phyloP scores from a whole-genome alignment of 2,888 invertebrate species.

The Heliconius hortense region DNA sequence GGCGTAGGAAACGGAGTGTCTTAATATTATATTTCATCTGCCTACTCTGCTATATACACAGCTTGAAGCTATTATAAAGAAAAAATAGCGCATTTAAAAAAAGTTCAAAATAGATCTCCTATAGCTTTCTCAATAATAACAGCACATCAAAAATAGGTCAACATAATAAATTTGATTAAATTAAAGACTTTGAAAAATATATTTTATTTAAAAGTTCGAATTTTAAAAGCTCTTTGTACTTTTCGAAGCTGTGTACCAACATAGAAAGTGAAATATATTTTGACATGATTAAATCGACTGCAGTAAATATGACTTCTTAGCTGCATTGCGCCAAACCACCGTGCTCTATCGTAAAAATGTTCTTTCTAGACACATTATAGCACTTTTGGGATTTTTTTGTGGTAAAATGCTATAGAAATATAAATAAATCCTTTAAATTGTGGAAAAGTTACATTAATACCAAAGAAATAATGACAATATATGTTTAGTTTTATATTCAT shows the following conservation, averaged over 20 bases:
- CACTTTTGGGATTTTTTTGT: not conserved
- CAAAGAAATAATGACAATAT: not conserved
- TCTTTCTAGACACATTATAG: not conserved
- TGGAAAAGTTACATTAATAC: not conserved
- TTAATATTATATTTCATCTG: not conserved
- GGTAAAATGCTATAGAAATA: not conserved
- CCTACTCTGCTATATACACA: not conserved
- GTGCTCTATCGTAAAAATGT: conserved; percentile 7
- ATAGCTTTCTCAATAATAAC: not conserved
- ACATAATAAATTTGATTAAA: not conserved
- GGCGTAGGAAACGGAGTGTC: not conserved
- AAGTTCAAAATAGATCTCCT: too few relatives aligned
- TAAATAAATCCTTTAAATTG: not conserved
- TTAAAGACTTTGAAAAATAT: not conserved
- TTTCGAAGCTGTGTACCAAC: not conserved
- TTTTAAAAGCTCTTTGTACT: conserved; percentile 10
- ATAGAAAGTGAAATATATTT: conserved; percentile 20
- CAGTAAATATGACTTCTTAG: conserved; percentile 43
- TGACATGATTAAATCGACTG: conserved; percentile 37
- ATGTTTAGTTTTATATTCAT: not conserved
- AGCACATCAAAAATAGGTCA: conserved; percentile 2
- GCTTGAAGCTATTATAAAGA: not conserved
- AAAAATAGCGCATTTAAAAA: not conserved
- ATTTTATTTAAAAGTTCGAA: not conserved
- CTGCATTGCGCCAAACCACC: conserved; percentile 61